Percentiles rank a stretch among this genome's conserved stretches.
Evolutionary conservation across 2,797 vertebrate genomes (phyloP).

Genomic region (Cuniculus paca): DNA sequence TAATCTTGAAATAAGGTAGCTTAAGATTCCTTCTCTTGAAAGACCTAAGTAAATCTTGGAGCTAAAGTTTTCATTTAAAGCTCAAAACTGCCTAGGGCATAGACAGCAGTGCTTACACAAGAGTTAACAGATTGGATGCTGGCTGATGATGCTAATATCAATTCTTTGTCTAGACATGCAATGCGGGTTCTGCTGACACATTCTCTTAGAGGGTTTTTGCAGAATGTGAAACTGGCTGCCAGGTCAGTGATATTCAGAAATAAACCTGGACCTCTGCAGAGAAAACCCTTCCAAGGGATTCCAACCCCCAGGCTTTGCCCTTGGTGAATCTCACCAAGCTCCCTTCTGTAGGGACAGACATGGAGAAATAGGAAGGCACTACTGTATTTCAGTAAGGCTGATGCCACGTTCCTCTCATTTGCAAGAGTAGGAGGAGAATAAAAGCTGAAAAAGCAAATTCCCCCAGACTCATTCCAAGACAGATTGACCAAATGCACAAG

Average conservation of each 20-base stretch:
- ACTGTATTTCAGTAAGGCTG: not conserved
- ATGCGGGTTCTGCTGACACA: constrained; percentile 79
- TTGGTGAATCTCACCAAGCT: not conserved
- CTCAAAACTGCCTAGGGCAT: constrained; percentile 46
- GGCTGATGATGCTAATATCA: constrained; percentile 80
- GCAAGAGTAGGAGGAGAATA: not conserved
- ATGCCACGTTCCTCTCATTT: not conserved
- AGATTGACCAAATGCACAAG: not conserved
- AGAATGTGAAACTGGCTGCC: constrained; percentile 77
- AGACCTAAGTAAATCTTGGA: constrained; percentile 69
- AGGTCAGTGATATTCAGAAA: constrained; percentile 69
- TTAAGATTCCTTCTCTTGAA: constrained; percentile 42
- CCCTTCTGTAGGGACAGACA: not conserved
- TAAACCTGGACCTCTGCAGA: constrained; percentile 35
- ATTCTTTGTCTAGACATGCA: constrained; percentile 84
- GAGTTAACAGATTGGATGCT: constrained; percentile 77
- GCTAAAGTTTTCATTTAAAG: constrained; percentile 67
- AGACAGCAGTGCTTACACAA: constrained; percentile 76
- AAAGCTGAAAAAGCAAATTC: constrained; percentile 56
- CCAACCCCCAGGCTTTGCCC: not conserved
- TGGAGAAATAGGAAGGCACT: not conserved
- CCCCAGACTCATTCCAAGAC: not conserved
- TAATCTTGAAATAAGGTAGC: not conserved
- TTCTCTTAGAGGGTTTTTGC: constrained; percentile 67
- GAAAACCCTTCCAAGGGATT: constrained; percentile 24